Conservation (phyloP, 2,888 invertebrate species). For the Rhingia campestris region DNA sequence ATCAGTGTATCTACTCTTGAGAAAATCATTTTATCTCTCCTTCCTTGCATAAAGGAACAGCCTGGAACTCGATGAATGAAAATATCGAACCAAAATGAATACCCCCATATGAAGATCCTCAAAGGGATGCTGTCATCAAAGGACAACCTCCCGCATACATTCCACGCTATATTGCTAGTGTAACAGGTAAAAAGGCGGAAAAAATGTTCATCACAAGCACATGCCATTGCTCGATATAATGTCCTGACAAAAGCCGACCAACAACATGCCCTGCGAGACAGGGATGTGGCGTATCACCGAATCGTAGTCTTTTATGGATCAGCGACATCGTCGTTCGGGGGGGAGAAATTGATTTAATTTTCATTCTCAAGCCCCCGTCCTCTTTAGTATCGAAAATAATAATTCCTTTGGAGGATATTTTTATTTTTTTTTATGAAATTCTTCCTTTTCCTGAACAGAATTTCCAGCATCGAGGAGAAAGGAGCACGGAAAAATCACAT, state of each 20-base stretch:
- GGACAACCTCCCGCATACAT: neutral
- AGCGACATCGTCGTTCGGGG: constrained; percentile 23
- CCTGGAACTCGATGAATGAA: constrained; percentile 44
- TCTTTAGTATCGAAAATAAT: constrained; percentile 42
- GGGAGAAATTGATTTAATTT: constrained; percentile 69
- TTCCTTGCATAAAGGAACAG: constrained; percentile 35
- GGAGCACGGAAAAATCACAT: constrained; percentile 22
- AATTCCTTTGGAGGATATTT: constrained; percentile 46
- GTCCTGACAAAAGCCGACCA: neutral
- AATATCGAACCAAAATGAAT: constrained; percentile 25
- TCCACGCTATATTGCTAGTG: constrained; percentile 9
- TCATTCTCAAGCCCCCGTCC: constrained; percentile 25
- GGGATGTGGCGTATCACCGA: constrained; percentile 24
- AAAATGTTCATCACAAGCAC: constrained; percentile 28
- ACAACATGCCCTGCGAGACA: no score
- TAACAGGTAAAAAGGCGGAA: constrained; percentile 53
- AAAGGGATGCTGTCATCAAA: neutral
- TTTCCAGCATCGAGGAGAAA: constrained; percentile 15
- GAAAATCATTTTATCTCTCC: constrained; percentile 55
- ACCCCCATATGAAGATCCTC: constrained; percentile 3
- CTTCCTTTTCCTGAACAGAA: constrained; percentile 20
- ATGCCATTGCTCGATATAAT: constrained; percentile 45
- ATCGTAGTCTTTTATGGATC: constrained; percentile 55
- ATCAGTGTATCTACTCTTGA: constrained; percentile 58
- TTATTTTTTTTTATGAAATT: constrained; percentile 51